Evolutionary conservation across 2,797 vertebrate genomes (phyloP).

Genomic region (Chromis chromis): DNA sequence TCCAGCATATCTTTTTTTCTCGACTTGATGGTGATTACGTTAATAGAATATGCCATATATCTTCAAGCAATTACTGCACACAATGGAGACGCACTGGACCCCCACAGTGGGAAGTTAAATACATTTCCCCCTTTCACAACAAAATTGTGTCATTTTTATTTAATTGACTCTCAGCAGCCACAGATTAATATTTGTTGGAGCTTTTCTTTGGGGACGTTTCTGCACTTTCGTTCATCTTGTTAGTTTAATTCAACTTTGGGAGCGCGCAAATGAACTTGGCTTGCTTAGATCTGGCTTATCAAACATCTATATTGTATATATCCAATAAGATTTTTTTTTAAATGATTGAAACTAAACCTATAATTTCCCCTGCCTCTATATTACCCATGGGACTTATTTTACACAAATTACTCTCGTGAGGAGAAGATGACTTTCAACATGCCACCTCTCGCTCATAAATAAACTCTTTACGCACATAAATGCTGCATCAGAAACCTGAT

Average conservation of each 20-base stretch:
- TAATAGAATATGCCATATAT: constrained; percentile 96
- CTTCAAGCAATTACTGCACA: constrained; percentile 92
- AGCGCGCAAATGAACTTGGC: constrained; percentile 8
- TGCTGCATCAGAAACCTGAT: constrained; percentile 10
- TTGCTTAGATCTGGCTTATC: not conserved
- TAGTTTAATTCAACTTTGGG: not conserved
- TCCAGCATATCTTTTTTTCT: constrained; percentile 61
- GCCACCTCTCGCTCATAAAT: not conserved
- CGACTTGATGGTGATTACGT: constrained; percentile 89
- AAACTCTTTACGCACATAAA: constrained; percentile 16
- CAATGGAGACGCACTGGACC: constrained; percentile 87
- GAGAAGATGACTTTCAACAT: constrained; percentile 15
- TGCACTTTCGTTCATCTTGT: not conserved
- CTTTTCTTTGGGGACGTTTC: not conserved
- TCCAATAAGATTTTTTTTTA: not conserved
- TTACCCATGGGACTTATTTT: not conserved
- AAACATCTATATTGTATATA: not conserved
- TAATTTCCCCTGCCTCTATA: not conserved
- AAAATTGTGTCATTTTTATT: constrained; percentile 82
- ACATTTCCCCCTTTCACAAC: constrained; percentile 84
- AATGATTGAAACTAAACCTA: not conserved
- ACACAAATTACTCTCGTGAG: not conserved
- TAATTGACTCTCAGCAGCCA: constrained; percentile 68
- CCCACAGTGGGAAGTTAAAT: constrained; percentile 89
- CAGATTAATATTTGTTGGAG: constrained; percentile 10